phyloP scores from a whole-genome alignment of 2,797 vertebrate species.

The Falco cherrug region DNA sequence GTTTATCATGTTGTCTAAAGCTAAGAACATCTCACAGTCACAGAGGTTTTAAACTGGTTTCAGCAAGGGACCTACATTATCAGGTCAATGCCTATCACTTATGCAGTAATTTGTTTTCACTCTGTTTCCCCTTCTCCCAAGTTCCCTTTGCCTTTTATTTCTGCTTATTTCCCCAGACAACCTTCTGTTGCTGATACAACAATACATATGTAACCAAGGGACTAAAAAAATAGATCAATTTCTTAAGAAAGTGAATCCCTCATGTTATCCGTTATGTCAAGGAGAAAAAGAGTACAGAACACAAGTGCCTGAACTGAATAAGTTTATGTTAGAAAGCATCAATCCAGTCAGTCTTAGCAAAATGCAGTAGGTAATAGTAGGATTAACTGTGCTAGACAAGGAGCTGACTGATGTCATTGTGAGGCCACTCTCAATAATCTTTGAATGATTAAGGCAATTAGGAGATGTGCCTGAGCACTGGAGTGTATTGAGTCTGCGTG shows the following conservation, averaged over 20 bases:
- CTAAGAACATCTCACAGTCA: background rate
- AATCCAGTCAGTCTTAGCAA: background rate
- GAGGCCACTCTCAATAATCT: background rate
- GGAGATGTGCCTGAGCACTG: background rate
- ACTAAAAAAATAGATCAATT: background rate
- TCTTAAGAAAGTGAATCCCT: background rate
- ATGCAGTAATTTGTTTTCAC: constrained; percentile 11
- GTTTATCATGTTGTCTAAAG: background rate
- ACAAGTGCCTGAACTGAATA: background rate
- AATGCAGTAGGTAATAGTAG: background rate
- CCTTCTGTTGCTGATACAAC: background rate
- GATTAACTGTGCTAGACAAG: background rate
- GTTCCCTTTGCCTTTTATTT: background rate
- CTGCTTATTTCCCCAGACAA: background rate
- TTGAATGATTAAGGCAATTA: background rate
- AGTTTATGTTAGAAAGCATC: background rate
- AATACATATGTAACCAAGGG: background rate
- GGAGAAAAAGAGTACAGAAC: background rate
- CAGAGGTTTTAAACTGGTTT: background rate
- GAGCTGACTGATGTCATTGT: background rate
- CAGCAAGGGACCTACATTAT: background rate
- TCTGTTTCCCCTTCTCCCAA: background rate
- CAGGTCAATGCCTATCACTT: constrained; percentile 12
- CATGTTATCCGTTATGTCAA: background rate
- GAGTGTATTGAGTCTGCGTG: background rate